Evolutionary conservation across 1,140 invertebrate species (phyloP), one percentile per base, ranked within the genome.

Genomic region (Maniola jurtina): DNA sequence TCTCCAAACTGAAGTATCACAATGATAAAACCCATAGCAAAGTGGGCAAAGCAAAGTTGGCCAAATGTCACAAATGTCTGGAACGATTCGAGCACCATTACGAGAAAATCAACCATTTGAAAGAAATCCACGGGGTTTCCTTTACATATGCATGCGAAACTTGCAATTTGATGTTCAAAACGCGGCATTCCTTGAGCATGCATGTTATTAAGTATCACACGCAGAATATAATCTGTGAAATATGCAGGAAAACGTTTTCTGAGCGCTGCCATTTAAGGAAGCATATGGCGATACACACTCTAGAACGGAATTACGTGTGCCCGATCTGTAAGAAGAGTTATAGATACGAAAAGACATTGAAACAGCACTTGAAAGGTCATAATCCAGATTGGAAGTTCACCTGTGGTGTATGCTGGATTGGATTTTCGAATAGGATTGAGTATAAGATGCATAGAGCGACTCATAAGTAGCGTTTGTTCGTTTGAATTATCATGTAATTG

Each of bases 281-380:
- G 33, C 69, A 71, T 13, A 71, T 71, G 69, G 54, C 64, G 0
- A 56, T 61, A 9, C 69, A 71, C n/a, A 71, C 61, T 13, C 48
- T 61, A n/a, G 69, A 63, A 33, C 52, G 61, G 13, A 71, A 71
- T 34, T 67, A 50, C 48, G 38, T 52, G 0, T 71, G 69, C 42
- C 47, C 64, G 5, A 13, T 65, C 34, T 71, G 69, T 35, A 60
- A 55, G 36, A 71, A 71, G 40, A 47, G 60, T 9, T 71, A 71
- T 6, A 66, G 60, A 35, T 66, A 71, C 34, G 64, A 71, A 40
- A 71, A 62, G 10, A 66, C 61, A n/a, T 45, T 71, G 10, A 63
- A 64, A 42, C 60, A 59, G 3, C 69, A 71, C 38, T 61, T 71
- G 61, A 59, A 58, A 15, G 52, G 59, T 15, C 69, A 71, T 40